phyloP scores from a whole-genome alignment of 2,113 vertebrate genomes.

The Nanger granti region DNA sequence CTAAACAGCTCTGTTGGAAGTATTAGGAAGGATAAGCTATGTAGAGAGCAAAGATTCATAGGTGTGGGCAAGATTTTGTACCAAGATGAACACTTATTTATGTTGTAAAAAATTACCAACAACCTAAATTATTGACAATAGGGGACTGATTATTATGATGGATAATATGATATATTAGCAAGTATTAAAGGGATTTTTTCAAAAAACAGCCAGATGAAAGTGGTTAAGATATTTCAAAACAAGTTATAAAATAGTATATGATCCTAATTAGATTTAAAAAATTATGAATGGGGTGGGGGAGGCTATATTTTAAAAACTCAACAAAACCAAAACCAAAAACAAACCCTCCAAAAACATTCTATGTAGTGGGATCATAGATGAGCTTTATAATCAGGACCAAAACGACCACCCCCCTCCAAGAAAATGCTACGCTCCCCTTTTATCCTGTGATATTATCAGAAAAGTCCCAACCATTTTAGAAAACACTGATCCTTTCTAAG shows the following conservation, averaged over 20 bases:
- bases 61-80: not conserved
- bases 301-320: not conserved
- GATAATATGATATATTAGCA: not conserved
- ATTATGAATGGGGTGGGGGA: not conserved
- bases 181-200: not conserved
- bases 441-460: not conserved
- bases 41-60: not conserved
- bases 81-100: not conserved
- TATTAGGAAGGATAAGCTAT: not conserved
- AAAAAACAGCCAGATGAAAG: conserved; percentile 9
- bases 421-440: not conserved
- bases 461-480: not conserved
- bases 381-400: not conserved
- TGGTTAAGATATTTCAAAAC: not conserved
- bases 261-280: not conserved
- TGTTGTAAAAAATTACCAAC: not conserved
- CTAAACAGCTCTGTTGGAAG: not conserved
- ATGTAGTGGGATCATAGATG: not conserved
- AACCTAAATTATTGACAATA: not conserved
- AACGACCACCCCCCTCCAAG: not conserved
- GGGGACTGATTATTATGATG: not conserved
- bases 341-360: conserved; percentile 3
- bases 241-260: not conserved
- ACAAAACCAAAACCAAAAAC: not conserved
- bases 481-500: not conserved